phyloP scores from a whole-genome alignment of 2,797 vertebrate genomes.

The Poecilia wingei region DNA sequence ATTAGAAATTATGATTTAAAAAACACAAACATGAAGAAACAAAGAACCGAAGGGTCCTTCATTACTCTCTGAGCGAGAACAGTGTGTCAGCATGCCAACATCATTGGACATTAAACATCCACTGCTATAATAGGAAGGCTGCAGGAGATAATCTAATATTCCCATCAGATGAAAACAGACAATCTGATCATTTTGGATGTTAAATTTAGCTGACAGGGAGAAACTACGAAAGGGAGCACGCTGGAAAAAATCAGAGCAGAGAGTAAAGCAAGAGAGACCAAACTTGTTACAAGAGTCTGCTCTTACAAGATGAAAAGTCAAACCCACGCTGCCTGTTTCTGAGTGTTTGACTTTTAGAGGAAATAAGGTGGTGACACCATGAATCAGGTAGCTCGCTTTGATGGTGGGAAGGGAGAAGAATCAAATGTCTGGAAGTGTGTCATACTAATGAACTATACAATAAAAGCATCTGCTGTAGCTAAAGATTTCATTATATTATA shows the following conservation, averaged over 20 bases:
- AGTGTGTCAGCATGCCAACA: constrained; percentile 2
- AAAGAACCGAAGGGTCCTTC: constrained; percentile 8
- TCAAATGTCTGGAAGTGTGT: not conserved
- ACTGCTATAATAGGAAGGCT: constrained; percentile 5
- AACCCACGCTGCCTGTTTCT: not conserved
- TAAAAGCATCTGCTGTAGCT: not conserved
- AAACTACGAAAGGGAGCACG: not conserved
- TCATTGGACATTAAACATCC: constrained; percentile 1
- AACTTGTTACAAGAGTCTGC: constrained; percentile 12
- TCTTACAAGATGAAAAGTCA: not conserved
- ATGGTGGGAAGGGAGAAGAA: constrained; percentile 6
- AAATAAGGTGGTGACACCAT: constrained; percentile 37
- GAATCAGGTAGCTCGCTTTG: constrained; percentile 26
- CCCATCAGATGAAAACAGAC: constrained; percentile 58
- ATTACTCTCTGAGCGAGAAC: constrained; percentile 29
- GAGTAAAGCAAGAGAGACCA: constrained; percentile 20
- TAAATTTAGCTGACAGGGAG: constrained; percentile 30
- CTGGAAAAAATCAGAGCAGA: not conserved
- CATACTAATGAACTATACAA: not conserved
- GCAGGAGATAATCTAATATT: constrained; percentile 22
- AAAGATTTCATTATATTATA: not conserved
- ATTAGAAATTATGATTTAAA: not conserved
- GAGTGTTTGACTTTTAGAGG: constrained; percentile 6
- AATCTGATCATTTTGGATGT: constrained; percentile 17
- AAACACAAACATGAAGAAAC: not conserved